These are phyloP conservation scores for Sitophilus oryzae DNA, from an alignment of 1,140 invertebrate species.

Conservation along the genomic window DNA sequence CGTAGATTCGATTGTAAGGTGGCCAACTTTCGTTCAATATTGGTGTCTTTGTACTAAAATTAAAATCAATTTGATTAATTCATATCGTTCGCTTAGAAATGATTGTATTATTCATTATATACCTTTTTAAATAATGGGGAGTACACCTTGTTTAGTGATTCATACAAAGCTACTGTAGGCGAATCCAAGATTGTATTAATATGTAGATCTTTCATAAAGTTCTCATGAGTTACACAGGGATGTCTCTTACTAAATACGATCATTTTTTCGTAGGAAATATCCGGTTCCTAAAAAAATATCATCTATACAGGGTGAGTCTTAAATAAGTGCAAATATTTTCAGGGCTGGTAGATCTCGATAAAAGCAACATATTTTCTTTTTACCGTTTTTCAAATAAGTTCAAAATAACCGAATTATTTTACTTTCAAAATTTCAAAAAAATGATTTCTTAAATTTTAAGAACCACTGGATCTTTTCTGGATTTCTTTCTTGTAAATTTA, in stretches of 20 bases:
- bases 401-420: no score
- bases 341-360: no score
- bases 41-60: conserved; percentile 10
- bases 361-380: no score
- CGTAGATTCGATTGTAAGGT: conserved; percentile 14
- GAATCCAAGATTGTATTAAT: conserved; percentile 35
- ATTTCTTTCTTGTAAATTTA: no score
- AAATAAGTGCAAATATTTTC: no score
- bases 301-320: no score
- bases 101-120: not conserved
- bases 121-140: conserved; percentile 33
- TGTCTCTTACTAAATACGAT: conserved; percentile 11
- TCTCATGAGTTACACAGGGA: not conserved
- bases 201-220: conserved; percentile 19
- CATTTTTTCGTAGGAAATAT: conserved; percentile 7
- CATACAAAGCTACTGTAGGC: conserved; percentile 37
- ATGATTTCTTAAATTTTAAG: no score
- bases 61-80: not conserved
- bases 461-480: no score
- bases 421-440: no score
- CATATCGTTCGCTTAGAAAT: not conserved
- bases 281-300: conserved; percentile 13
- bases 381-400: no score
- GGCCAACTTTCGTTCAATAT: conserved; percentile 11
- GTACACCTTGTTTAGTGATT: conserved; percentile 38